These are phyloP conservation scores for Myopa testacea DNA, from an alignment of 2,888 invertebrate genomes.

Conservation along the genomic window DNA sequence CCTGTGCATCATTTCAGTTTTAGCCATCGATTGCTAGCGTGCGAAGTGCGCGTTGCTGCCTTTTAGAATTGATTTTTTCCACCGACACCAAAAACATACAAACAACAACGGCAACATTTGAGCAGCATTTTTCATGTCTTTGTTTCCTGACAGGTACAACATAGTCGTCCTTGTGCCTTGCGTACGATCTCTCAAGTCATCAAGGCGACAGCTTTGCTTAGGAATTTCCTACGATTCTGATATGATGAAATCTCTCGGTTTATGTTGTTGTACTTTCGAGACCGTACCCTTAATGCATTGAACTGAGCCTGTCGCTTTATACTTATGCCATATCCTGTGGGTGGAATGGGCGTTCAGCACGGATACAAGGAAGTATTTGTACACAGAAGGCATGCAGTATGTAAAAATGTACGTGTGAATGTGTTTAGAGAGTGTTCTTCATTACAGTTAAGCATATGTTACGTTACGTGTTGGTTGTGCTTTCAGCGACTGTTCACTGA, in stretches of 20 bases:
- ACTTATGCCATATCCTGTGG: background rate
- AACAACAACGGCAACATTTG: background rate
- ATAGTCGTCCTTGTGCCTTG: background rate
- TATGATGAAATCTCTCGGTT: background rate
- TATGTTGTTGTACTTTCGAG: background rate
- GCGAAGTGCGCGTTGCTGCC: background rate
- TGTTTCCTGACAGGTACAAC: background rate
- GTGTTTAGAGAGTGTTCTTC: too few species aligned
- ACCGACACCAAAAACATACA: background rate
- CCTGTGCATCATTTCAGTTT: background rate
- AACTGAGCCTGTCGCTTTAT: background rate
- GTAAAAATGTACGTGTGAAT: too few species aligned
- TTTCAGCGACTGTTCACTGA: constrained; percentile 12
- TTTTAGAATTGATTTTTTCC: constrained; percentile 28
- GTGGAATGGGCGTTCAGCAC: background rate
- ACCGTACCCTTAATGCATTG: background rate
- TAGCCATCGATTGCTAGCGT: background rate
- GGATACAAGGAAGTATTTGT: too few species aligned
- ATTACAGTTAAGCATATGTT: constrained; percentile 2
- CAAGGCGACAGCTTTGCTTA: background rate
- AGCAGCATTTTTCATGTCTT: background rate
- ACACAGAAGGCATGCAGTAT: too few species aligned
- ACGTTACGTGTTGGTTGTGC: constrained; percentile 7
- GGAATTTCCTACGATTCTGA: background rate
- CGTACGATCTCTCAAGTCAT: background rate